Evolutionary conservation across 2,113 vertebrate genomes (phyloP).

Genomic region (Pongo abelii): DNA sequence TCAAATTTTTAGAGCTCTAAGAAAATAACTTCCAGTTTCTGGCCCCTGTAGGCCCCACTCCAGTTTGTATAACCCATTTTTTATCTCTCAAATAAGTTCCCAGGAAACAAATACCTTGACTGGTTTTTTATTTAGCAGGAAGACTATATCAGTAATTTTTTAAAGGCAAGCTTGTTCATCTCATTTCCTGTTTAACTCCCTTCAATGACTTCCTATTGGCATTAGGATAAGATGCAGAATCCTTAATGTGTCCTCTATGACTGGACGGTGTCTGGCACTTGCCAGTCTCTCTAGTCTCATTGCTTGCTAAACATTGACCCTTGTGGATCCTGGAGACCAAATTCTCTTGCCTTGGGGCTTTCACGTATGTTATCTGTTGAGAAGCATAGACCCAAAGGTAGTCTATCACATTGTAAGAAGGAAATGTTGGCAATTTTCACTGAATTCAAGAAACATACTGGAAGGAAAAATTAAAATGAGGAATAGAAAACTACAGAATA

Average conservation of each 20-base stretch:
- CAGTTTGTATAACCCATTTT: not conserved
- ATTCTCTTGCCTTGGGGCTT: not conserved
- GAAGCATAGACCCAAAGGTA: not conserved
- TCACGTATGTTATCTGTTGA: not conserved
- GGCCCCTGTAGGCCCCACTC: not conserved
- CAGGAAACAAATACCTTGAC: not conserved
- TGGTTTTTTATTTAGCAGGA: slow-evolving; percentile 27
- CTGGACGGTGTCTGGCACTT: not conserved
- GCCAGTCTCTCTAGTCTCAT: not conserved
- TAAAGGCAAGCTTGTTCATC: not conserved
- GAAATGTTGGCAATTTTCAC: not conserved
- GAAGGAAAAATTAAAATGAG: not conserved
- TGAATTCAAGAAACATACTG: not conserved
- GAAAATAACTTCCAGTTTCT: not conserved
- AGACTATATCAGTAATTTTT: not conserved
- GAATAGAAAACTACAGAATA: not conserved
- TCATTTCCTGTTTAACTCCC: not conserved
- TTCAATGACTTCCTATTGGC: not conserved
- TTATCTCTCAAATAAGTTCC: slow-evolving; percentile 7
- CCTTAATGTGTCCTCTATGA: not conserved
- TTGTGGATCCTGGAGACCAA: not conserved
- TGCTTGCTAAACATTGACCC: not conserved
- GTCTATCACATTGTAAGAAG: not conserved
- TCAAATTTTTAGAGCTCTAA: not conserved
- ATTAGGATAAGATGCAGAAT: not conserved